Conservation (phyloP, 2,113 vertebrate genomes). For the Pteruthius melanotis region DNA sequence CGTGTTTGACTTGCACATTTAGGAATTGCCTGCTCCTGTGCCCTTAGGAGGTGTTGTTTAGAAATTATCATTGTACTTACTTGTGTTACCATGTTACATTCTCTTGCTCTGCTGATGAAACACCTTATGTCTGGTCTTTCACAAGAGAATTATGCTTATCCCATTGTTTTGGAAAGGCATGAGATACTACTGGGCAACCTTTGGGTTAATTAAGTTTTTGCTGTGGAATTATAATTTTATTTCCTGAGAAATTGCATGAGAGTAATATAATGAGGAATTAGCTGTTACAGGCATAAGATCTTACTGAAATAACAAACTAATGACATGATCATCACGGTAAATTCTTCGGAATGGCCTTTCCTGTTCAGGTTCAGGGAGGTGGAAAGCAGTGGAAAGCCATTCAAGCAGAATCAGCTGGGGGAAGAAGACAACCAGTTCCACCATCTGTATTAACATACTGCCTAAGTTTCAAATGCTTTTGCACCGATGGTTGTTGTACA, state of each 20-base stretch:
- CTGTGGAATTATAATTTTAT: conserved; percentile 32
- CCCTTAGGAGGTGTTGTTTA: neutral
- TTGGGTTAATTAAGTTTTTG: conserved; percentile 20
- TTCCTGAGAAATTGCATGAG: conserved; percentile 49
- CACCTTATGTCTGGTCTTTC: neutral
- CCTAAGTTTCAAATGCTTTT: neutral
- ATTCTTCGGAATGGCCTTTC: neutral
- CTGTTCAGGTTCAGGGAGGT: neutral
- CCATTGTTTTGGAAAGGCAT: neutral
- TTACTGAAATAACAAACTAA: neutral
- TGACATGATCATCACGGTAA: neutral
- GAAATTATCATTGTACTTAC: neutral
- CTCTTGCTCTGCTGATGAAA: neutral
- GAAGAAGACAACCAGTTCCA: neutral
- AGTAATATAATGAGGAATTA: conserved; percentile 31
- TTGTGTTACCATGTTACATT: neutral
- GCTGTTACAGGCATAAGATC: neutral
- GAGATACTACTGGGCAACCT: neutral
- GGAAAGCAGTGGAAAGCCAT: neutral
- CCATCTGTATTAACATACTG: neutral
- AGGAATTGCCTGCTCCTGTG: neutral
- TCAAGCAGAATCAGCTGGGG: neutral
- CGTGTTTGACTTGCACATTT: neutral
- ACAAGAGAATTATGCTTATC: neutral
- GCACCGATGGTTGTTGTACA: neutral